phyloP scores from a whole-genome alignment of 2,113 vertebrate species.

The Nipponia nippon region DNA sequence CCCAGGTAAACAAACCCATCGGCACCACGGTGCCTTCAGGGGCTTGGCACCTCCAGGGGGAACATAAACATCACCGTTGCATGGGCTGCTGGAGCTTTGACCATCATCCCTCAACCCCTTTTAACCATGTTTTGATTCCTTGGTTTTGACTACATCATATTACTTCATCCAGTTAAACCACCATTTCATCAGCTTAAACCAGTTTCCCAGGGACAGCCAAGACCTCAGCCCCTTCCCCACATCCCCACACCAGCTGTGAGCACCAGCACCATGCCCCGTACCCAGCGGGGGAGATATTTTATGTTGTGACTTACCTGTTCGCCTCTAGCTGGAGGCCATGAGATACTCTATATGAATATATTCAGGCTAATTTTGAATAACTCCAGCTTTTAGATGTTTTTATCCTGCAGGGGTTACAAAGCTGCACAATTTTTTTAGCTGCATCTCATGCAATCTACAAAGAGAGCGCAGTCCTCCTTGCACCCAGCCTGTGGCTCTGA shows the following conservation, averaged over 20 bases:
- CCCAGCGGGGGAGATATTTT: not conserved
- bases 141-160: fast-evolving
- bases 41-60: fast-evolving
- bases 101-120: not conserved
- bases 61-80: fast-evolving
- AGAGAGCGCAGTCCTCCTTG: fast-evolving
- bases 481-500: not conserved
- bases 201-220: fast-evolving
- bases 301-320: not conserved
- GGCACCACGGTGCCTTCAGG: not conserved
- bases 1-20: not conserved
- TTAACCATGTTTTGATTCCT: fast-evolving
- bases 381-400: not conserved
- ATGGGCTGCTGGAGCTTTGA: not conserved
- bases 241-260: fast-evolving
- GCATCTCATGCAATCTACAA: not conserved
- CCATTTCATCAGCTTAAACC: not conserved
- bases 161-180: not conserved
- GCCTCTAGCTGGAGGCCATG: not conserved
- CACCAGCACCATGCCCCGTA: fast-evolving
- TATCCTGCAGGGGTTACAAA: not conserved
- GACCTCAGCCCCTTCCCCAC: not conserved
- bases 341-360: not conserved
- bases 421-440: not conserved
- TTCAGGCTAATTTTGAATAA: not conserved